These are phyloP conservation scores for Pelosia muscerda DNA, from an alignment of 2,888 invertebrate species.

Conservation along the genomic window DNA sequence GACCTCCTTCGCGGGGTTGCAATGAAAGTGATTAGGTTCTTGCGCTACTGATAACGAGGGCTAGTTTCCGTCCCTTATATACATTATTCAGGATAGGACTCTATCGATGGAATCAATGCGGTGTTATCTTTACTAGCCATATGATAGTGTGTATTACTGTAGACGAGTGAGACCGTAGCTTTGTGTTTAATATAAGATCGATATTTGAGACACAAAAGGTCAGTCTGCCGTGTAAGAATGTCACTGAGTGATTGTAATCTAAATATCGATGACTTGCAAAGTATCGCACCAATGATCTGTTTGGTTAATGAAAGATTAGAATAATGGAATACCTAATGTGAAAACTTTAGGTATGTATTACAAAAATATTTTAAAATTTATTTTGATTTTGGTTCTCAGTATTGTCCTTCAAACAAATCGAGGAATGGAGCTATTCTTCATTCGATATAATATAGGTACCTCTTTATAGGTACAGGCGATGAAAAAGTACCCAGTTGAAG, in stretches of 20 bases:
- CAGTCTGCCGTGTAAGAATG: not conserved
- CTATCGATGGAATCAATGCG: constrained; percentile 19
- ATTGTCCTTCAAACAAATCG: not conserved
- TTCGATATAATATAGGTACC: not conserved
- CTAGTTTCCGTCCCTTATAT: constrained; percentile 61
- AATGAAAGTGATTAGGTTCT: constrained; percentile 83
- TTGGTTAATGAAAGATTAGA: constrained; percentile 13
- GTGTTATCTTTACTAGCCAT: not conserved
- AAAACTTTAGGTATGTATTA: not conserved
- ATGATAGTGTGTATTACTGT: not conserved
- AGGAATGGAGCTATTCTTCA: not conserved
- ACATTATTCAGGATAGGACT: constrained; percentile 45
- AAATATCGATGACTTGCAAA: not conserved
- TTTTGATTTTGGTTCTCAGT: not conserved
- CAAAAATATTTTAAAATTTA: not conserved
- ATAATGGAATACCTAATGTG: constrained; percentile 5
- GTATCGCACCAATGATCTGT: not conserved
- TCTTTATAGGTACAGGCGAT: not conserved
- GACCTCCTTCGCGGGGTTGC: constrained; percentile 81
- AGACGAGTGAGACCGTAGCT: not conserved
- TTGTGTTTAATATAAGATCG: constrained; percentile 13
- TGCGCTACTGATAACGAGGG: constrained; percentile 82
- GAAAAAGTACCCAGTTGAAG: not conserved
- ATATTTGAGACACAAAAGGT: constrained; percentile 17
- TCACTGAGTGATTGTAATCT: constrained; percentile 6